A percentile compares a stretch with the other conserved stretches of the same genome.
Conservation (phyloP, 2,888 invertebrate genomes). For the Meloe dianella region DNA sequence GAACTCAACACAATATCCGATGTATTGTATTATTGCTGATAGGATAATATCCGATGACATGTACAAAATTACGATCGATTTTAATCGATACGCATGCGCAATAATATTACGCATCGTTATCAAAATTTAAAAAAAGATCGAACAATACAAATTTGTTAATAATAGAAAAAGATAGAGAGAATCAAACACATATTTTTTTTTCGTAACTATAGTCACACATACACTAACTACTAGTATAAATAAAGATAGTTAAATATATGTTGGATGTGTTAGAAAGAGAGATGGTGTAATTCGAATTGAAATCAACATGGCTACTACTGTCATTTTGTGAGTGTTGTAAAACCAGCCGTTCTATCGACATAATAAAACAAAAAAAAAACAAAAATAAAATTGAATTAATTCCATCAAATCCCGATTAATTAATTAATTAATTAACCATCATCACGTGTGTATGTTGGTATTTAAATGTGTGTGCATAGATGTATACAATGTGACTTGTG, state of each 20-base stretch:
- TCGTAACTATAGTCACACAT: background rate
- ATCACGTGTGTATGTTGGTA: background rate
- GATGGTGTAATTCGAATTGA: conserved; percentile 16
- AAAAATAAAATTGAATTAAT: too few relatives aligned
- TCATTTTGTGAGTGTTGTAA: too few relatives aligned
- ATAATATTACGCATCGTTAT: background rate
- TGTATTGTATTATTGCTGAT: background rate
- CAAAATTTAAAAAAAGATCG: background rate
- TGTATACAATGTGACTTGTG: background rate
- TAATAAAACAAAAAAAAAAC: too few relatives aligned
- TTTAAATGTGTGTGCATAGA: background rate
- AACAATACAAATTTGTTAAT: background rate
- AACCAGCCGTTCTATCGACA: too few relatives aligned
- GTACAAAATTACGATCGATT: background rate
- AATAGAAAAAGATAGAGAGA: background rate
- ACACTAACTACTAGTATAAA: background rate
- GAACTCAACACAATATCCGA: background rate
- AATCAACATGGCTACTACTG: background rate
- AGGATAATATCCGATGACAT: background rate
- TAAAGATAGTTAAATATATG: conserved; percentile 29
- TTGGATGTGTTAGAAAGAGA: conserved; percentile 28
- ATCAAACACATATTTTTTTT: background rate
- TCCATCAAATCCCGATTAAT: too few relatives aligned
- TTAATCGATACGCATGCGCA: background rate
- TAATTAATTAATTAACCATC: too few relatives aligned